These are phyloP conservation scores for Anseranas semipalmata DNA, from an alignment of 2,113 vertebrate species.

Conservation along the genomic window DNA sequence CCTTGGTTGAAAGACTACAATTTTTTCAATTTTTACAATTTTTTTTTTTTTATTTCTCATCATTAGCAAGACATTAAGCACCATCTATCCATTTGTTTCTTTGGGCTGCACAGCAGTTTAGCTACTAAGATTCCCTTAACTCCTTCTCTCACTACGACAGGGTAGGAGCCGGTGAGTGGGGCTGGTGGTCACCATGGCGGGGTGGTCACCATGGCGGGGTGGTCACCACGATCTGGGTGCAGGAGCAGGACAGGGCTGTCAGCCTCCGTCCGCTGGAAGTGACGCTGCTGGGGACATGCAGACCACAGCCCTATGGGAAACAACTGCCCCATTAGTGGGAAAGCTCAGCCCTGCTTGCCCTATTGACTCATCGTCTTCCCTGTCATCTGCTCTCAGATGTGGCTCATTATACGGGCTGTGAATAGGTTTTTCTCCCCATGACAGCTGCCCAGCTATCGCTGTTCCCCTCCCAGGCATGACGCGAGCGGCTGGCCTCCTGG, in stretches of 20 bases:
- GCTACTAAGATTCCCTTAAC: no score
- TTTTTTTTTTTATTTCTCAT: no score
- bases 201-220: no score
- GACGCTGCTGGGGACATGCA: background rate
- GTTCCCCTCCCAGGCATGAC: background rate
- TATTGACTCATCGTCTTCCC: constrained; percentile 17
- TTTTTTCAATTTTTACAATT: no score
- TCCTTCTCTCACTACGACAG: no score
- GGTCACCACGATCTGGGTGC: no score
- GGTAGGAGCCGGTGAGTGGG: no score
- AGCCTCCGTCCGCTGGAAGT: background rate
- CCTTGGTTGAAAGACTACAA: no score
- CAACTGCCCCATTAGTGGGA: background rate
- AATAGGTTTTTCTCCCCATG: constrained; percentile 22
- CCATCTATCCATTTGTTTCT: no score
- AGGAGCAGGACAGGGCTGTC: background rate
- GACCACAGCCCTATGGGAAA: background rate
- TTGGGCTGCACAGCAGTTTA: no score
- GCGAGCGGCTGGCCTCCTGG: background rate
- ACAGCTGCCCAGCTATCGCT: background rate
- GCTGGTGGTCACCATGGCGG: no score
- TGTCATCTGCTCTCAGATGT: constrained; percentile 30
- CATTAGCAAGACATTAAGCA: no score
- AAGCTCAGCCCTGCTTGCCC: background rate
- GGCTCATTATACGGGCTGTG: constrained; percentile 26